Evolutionary conservation across 1,140 invertebrate genomes (phyloP), one percentile per base, ranked within the genome.

Genomic region (Ericerus pela): DNA sequence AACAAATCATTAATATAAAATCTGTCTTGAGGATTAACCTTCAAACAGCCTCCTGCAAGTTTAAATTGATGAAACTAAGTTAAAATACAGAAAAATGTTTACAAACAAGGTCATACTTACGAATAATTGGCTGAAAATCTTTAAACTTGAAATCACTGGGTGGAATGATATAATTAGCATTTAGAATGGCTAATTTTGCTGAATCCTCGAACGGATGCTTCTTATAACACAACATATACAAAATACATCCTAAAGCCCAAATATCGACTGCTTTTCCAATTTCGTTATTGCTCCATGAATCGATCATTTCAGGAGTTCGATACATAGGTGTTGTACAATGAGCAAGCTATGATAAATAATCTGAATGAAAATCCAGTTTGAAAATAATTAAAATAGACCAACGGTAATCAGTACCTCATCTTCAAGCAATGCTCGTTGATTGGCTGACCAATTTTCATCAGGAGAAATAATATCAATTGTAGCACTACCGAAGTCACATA

Each of bases 401-500:
- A 33, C 30, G n/a, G n/a, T 8, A 33, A n/a, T n/a, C n/a, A 22
- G 16, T 71, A 89, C 86, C 75, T 89, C 87, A 76, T 99, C 96
- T 74, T 99, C 96, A 12, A 99, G 73, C 65, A 86, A 77, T 59
- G 84, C 85, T 62, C 95, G 77, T 73, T 95, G 85, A 64, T 89
- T 84, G 47, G 88, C 87, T 64, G 82, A 85, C 96, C 96, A 99
- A 31, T 82, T 80, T 22, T 82, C 75, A 67, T 95, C 86, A 20
- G 93, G 91, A 52, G 78, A 66, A 68, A 84, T 86, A 29, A 84
- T 75, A 65, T 91, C 82, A 18, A 80, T 85, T 26, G 91, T 96
- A 1, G 92, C 84, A 64, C 93, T 97, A 1, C 96, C 96, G 79
- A 99, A 99, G 74, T 99, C 96, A 75, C 96, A 99, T 47, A 99